A percentile compares a stretch with the other conserved stretches of the same genome.
Evolutionary conservation across 2,888 invertebrate species (phyloP).

Genomic region (Allygus modestus): DNA sequence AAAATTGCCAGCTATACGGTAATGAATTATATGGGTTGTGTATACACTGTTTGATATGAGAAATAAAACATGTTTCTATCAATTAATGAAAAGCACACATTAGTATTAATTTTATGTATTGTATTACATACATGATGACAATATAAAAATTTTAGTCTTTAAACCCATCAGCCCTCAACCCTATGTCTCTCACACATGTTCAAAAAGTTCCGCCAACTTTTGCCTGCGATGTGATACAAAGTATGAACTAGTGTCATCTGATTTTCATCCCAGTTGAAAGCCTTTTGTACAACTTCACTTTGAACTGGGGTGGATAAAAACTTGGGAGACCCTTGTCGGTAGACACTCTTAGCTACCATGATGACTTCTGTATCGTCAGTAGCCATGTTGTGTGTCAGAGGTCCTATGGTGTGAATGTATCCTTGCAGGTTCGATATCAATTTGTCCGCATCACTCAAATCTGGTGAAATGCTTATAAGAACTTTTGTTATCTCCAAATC

Average conservation of each 20-base stretch:
- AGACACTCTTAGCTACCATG: constrained; percentile 46
- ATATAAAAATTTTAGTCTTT: too few relatives aligned
- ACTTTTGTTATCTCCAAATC: constrained; percentile 24
- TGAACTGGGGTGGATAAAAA: constrained; percentile 23
- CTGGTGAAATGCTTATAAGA: not conserved
- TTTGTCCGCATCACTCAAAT: not conserved
- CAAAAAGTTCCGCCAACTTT: constrained; percentile 42
- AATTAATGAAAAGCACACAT: too few relatives aligned
- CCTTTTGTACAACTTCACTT: not conserved
- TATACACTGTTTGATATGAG: too few relatives aligned
- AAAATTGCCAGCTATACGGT: too few relatives aligned
- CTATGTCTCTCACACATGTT: constrained; percentile 52
- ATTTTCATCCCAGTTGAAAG: constrained; percentile 38
- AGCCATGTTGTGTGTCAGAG: constrained; percentile 35
- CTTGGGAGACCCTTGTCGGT: constrained; percentile 33
- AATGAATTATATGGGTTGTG: too few relatives aligned
- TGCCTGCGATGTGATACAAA: constrained; percentile 9
- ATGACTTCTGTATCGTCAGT: constrained; percentile 16
- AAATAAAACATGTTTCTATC: too few relatives aligned
- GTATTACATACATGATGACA: too few relatives aligned
- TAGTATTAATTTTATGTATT: too few relatives aligned
- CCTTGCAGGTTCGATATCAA: constrained; percentile 39
- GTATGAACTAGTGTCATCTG: constrained; percentile 34
- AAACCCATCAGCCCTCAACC: constrained; percentile 7
- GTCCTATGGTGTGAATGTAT: constrained; percentile 7